Evolutionary conservation across 2,797 vertebrate genomes (phyloP), one percentile per base, ranked within the genome.

Genomic region (Schizothorax lantsangensis): DNA sequence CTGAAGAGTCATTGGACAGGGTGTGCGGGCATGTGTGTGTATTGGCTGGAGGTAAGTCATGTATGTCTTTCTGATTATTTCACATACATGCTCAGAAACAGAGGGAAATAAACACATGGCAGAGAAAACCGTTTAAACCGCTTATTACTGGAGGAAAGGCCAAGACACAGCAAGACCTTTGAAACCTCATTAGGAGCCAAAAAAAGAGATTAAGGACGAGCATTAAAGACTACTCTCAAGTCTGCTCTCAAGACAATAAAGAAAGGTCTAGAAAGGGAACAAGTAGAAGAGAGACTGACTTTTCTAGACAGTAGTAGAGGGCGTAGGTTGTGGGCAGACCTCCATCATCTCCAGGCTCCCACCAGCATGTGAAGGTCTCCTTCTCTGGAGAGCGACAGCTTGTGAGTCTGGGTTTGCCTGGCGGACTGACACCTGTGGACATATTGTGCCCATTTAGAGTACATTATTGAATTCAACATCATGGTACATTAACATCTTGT

Each of bases 341-440:
- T 49, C 97, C 97, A 40, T 97, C 94, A 8, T 94, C 90, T 14
- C 96, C 96, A 0, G 97, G 95, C 66, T 96, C 93, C 98, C 98
- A 99, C 97, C 97, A 97, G 91, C 98, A 99, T 45, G 97, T 97
- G 90, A 99, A 98, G 0, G 97, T 98, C 93, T 99, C 97, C 90
- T 97, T 99, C 88, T 98, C 97, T 2, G 97, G 96, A 57, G 97
- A 98, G 81, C 95, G 96, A 72, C 98, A 99, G 88, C 93, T 95
- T 79, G 89, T 90, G 83, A 97, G 90, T 19, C 90, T 88, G 36
- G 98, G 97, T 89, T 96, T 97, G 79, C 95, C 97, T 57, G 98
- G 96, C 1, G 87, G 90, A 23, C 88, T 92, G 94, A 79, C 89
- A 87, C 17, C 97, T 97, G 14, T 0, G 57, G 89, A 75, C 1